Conservation (phyloP, 2,888 invertebrate genomes). For the Drosophila anomalata region DNA sequence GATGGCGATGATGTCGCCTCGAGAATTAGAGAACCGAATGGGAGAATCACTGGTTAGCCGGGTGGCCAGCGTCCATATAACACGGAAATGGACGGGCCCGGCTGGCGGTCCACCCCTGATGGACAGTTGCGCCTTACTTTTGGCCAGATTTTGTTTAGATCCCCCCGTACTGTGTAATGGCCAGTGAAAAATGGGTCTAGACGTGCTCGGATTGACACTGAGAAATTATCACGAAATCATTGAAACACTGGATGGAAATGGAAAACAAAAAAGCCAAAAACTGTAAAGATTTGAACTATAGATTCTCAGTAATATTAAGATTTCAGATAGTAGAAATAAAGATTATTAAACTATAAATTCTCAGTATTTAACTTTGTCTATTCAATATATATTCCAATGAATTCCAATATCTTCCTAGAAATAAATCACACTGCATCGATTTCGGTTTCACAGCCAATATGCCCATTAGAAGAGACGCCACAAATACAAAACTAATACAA, state of each 20-base stretch:
- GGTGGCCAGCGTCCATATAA: conserved; percentile 21
- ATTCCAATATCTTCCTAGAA: background rate
- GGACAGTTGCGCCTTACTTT: conserved; percentile 62
- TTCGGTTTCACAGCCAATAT: background rate
- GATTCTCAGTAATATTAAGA: background rate
- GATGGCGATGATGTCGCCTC: conserved; percentile 30
- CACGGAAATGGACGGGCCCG: conserved; percentile 55
- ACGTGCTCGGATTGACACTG: conserved; percentile 41
- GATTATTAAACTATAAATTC: background rate
- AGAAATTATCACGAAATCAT: conserved; percentile 25
- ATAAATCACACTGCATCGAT: background rate
- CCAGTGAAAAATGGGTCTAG: conserved; percentile 42
- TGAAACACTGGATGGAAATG: background rate
- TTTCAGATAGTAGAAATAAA: background rate
- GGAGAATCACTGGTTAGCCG: background rate
- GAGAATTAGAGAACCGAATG: conserved; percentile 18
- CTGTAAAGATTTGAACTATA: background rate
- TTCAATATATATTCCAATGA: background rate
- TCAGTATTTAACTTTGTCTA: background rate
- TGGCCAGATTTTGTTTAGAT: conserved; percentile 33
- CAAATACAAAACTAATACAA: conserved; percentile 1
- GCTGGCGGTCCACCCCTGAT: conserved; percentile 44
- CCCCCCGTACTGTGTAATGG: conserved; percentile 43
- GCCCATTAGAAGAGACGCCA: background rate
- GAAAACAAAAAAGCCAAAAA: background rate